Percentiles rank a stretch among this genome's conserved stretches.
Conservation (phyloP, 2,113 vertebrate genomes). For the Pelusios castaneus region DNA sequence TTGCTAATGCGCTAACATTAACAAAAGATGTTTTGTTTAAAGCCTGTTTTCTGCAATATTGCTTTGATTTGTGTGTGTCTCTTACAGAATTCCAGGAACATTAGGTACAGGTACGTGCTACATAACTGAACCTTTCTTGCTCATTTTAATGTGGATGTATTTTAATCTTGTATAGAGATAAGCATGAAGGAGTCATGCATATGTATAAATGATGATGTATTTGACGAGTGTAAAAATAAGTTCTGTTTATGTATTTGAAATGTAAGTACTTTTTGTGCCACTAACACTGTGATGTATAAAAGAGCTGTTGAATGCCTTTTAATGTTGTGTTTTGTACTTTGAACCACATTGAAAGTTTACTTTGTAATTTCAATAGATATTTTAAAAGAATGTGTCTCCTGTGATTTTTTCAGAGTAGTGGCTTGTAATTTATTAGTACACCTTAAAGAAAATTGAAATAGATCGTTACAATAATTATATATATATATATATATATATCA, state of each 20-base stretch:
- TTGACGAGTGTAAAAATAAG: constrained; percentile 66
- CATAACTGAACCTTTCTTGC: constrained; percentile 48
- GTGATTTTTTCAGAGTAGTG: constrained; percentile 21
- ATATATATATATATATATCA: not conserved
- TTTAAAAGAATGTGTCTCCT: constrained; percentile 72
- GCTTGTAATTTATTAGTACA: not conserved
- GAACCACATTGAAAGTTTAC: constrained; percentile 68
- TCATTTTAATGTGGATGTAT: constrained; percentile 62
- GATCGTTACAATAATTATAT: not conserved
- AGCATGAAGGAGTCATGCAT: constrained; percentile 78
- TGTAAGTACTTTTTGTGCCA: constrained; percentile 83
- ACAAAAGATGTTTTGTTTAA: constrained; percentile 34
- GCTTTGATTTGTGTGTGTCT: constrained; percentile 40
- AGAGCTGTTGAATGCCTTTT: constrained; percentile 79
- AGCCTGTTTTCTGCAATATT: constrained; percentile 27
- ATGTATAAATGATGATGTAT: constrained; percentile 65
- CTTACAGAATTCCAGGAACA: constrained; percentile 38
- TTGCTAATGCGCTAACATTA: not conserved
- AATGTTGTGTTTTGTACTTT: constrained; percentile 81
- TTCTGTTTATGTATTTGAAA: constrained; percentile 71
- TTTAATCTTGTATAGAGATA: constrained; percentile 76
- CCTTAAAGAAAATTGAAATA: not conserved
- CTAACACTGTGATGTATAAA: constrained; percentile 92
- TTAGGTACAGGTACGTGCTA: constrained; percentile 44
- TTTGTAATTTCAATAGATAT: constrained; percentile 83